Conservation (phyloP, 2,888 invertebrate genomes). For the Lithophane leautieri region DNA sequence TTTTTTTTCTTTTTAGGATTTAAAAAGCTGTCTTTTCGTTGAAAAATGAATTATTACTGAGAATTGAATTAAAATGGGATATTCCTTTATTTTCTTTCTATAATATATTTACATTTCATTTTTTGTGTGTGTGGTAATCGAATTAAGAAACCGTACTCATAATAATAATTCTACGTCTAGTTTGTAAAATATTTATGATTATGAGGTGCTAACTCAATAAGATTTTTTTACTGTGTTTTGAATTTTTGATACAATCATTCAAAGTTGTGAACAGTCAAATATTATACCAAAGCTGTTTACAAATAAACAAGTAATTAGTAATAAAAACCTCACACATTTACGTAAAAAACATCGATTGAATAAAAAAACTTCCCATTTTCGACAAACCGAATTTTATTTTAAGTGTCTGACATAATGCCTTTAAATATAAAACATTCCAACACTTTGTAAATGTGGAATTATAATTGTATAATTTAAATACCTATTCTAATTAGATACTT, state of each 20-base stretch:
- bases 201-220: neutral
- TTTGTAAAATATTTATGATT: conserved; percentile 8
- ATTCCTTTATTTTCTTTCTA: neutral
- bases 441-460: conserved; percentile 6
- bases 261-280: conserved; percentile 2
- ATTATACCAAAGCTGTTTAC: conserved; percentile 3
- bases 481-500: conserved; percentile 14
- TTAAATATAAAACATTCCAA: conserved; percentile 37
- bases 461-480: conserved; percentile 15
- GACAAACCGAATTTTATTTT: conserved; percentile 4
- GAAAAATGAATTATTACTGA: neutral
- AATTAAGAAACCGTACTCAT: neutral
- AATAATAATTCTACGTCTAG: neutral
- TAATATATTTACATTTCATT: neutral
- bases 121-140: neutral
- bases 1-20: neutral
- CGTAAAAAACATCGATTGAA: neutral
- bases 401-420: conserved; percentile 9
- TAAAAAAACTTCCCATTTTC: conserved; percentile 6
- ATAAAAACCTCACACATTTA: conserved; percentile 9
- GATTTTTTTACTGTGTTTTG: conserved; percentile 14
- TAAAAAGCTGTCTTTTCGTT: neutral
- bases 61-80: neutral
- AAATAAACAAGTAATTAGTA: conserved; percentile 18
- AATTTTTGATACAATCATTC: conserved; percentile 1